Base-by-base conservation (phyloP, 92 coral and sea anemone species). In the Parazoanthus swiftii region DNA sequence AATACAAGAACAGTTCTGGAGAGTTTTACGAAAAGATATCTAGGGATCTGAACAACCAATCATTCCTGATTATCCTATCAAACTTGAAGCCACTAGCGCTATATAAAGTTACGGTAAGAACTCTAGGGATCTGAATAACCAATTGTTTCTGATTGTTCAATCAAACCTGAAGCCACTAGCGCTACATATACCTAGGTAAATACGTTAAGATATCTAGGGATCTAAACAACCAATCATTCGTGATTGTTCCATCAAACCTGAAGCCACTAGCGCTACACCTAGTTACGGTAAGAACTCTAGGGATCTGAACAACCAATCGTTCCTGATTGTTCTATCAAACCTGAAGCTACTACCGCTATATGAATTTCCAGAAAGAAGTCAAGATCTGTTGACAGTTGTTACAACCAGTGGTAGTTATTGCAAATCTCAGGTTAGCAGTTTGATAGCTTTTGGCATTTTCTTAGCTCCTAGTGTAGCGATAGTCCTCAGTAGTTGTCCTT, bases 241-340 rank as follows among this genome's bases (percentile, higher is more conserved):
- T 42, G 65, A 71, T 70, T 68, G 39, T 82, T 25, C 77, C 43
- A 2, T 74, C 20, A 82, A n/a, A 82, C 59, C 26, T 82, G 76
- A 82, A 82, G 65, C 77, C 76, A 11, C 50, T 68, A 44, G 21
- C 58, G 50, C 23, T 18, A 0, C 66, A 82, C 59, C 20, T 39
- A 67, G 59, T 82, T 58, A 46, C 39, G 77, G 86, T 82, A 82
- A 68, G 76, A 42, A 44, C 26, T n/a, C 25, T 11, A 68, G 67
- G 29, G 74, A 59, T 29, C 86, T 83, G 66, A 84, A 70, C 67
- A 84, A 84, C 59, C 63, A 83, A 25, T 42, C 86, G 13, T 46
- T 83, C 39, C n/a, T 43, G 65, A 72, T 70, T 70, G 39, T 83
- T 25, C 77, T 83, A 3, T 74, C 21, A 83, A 25, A 83, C 59